phyloP scores from a whole-genome alignment of 1,140 invertebrate genomes.

The Aphis gossypii region DNA sequence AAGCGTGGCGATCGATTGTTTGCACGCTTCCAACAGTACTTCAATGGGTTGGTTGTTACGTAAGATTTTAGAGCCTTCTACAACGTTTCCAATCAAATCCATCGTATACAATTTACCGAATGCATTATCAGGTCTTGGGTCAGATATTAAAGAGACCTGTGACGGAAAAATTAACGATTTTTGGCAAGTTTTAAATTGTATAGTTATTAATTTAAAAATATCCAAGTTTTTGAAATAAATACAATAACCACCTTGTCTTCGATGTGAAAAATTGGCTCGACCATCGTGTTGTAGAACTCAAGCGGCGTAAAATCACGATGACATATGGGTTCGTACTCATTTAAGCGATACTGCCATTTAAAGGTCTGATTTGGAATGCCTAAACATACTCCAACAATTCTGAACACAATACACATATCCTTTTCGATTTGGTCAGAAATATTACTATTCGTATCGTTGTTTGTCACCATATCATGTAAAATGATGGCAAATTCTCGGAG shows the following conservation, averaged over 20 bases:
- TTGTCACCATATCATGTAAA: conserved; percentile 71
- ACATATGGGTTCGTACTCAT: conserved; percentile 77
- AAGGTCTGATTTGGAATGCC: conserved; percentile 81
- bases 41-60: conserved; percentile 90
- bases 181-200: neutral
- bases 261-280: conserved; percentile 81
- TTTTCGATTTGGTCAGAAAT: conserved; percentile 70
- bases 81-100: conserved; percentile 85
- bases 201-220: neutral
- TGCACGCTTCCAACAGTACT: conserved; percentile 75
- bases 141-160: conserved; percentile 82
- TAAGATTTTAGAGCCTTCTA: conserved; percentile 76
- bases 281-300: conserved; percentile 82
- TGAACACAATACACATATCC: conserved; percentile 79
- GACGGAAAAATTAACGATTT: neutral
- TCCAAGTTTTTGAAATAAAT: neutral
- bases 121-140: conserved; percentile 78
- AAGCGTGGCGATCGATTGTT: conserved; percentile 75
- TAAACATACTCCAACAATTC: conserved; percentile 83
- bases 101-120: conserved; percentile 83
- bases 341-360: conserved; percentile 88
- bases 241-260: conserved; percentile 75
- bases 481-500: conserved; percentile 80
- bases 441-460: conserved; percentile 68
- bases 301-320: conserved; percentile 79